Evolutionary conservation across 2,888 invertebrate genomes (phyloP).

Genomic region (Drosophila neonasuta): DNA sequence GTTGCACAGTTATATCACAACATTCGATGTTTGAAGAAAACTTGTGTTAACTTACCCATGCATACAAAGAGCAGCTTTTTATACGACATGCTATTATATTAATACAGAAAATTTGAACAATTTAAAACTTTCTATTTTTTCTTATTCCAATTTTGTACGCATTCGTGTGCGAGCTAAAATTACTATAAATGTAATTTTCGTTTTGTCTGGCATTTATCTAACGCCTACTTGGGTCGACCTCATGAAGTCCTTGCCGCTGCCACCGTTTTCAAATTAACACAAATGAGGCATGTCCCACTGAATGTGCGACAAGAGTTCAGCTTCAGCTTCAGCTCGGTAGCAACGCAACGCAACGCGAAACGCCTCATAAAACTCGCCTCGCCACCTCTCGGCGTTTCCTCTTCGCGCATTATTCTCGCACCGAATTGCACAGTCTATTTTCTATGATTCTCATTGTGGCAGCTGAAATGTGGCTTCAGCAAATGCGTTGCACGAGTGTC

Average conservation of each 20-base stretch:
- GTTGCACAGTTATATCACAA: no score
- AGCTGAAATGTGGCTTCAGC: constrained; percentile 25
- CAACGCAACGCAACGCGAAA: background rate
- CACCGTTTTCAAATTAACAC: constrained; percentile 40
- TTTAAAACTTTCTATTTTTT: background rate
- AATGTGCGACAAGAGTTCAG: constrained; percentile 31
- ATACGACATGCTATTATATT: constrained; percentile 44
- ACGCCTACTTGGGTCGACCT: constrained; percentile 34
- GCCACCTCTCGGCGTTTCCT: constrained; percentile 5
- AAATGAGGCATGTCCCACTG: constrained; percentile 39
- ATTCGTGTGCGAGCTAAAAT: background rate
- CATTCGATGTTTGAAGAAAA: background rate
- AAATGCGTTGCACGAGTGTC: constrained; percentile 10
- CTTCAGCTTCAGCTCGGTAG: no score
- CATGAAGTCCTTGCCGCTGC: constrained; percentile 13
- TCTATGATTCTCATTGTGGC: constrained; percentile 37
- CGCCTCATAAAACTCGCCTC: constrained; percentile 22
- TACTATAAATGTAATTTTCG: background rate
- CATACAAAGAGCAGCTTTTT: constrained; percentile 64
- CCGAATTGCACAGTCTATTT: constrained; percentile 47
- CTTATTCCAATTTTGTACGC: background rate
- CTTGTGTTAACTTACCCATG: constrained; percentile 53
- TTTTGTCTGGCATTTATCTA: background rate
- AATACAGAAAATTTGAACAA: constrained; percentile 36
- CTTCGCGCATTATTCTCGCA: constrained; percentile 30